phyloP scores from a whole-genome alignment of 2,888 invertebrate species.

The Prosapia bicincta region DNA sequence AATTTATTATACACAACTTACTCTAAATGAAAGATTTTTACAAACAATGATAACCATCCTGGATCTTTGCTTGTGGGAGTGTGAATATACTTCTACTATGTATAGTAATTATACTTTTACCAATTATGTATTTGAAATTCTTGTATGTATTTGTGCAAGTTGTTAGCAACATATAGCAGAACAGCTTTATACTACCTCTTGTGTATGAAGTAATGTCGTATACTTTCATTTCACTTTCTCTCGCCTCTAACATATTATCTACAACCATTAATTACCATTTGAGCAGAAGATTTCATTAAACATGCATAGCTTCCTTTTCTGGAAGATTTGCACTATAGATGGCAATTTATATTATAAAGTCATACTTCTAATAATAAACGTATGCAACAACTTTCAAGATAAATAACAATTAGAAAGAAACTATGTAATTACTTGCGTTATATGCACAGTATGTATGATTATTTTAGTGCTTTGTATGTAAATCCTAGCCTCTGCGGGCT shows the following conservation, averaged over 20 bases:
- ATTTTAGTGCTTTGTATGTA: too few species aligned
- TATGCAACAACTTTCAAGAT: neutral
- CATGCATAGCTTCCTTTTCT: neutral
- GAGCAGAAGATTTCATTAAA: neutral
- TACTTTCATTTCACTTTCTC: neutral
- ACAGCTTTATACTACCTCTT: neutral
- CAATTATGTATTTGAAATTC: too few species aligned
- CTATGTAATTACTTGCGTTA: neutral
- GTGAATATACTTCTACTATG: too few species aligned
- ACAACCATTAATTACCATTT: neutral
- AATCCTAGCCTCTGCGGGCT: too few species aligned
- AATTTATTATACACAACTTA: too few species aligned
- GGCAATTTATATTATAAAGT: neutral
- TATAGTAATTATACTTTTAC: too few species aligned
- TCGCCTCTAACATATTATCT: neutral
- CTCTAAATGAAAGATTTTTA: too few species aligned
- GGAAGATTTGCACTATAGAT: neutral
- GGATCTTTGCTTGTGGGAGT: too few species aligned
- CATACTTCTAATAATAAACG: neutral
- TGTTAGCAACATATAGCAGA: neutral
- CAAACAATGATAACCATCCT: too few species aligned
- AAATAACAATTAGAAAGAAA: neutral
- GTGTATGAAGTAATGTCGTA: neutral
- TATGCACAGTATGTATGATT: too few species aligned
- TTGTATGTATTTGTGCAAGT: too few species aligned